Evolutionary conservation across 2,888 invertebrate species (phyloP).

Genomic region (Phrixothrix hirtus): DNA sequence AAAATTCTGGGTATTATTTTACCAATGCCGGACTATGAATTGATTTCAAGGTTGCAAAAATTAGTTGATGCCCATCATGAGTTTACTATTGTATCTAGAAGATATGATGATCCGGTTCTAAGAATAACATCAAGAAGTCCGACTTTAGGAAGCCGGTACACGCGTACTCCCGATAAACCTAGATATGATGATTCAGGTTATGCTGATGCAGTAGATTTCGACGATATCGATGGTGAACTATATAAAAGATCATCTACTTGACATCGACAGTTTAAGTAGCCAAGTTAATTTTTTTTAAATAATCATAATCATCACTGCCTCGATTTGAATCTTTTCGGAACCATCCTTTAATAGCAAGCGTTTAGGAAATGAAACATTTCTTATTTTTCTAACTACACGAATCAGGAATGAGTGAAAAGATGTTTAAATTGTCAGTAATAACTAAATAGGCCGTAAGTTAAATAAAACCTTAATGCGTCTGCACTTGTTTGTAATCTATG

Average conservation of each 20-base stretch:
- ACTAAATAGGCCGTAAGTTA: too few species aligned
- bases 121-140: slow-evolving; percentile 61
- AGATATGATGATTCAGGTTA: slow-evolving; percentile 75
- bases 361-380: too few species aligned
- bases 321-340: too few species aligned
- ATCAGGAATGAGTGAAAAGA: too few species aligned
- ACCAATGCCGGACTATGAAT: slow-evolving; percentile 64
- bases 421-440: too few species aligned
- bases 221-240: slow-evolving; percentile 70
- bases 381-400: too few species aligned
- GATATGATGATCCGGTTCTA: slow-evolving; percentile 66
- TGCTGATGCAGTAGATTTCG: slow-evolving; percentile 69
- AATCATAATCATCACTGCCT: too few species aligned
- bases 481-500: too few species aligned
- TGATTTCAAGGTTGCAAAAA: slow-evolving; percentile 73
- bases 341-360: too few species aligned
- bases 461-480: too few species aligned
- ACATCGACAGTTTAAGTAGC: slow-evolving; percentile 50
- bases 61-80: slow-evolving; percentile 85
- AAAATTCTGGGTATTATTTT: slow-evolving; percentile 61
- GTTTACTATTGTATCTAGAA: slow-evolving; percentile 79
- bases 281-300: too few species aligned
- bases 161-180: slow-evolving; percentile 59
- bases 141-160: slow-evolving; percentile 58
- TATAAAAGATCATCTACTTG: slow-evolving; percentile 64